Evolutionary conservation across 1,140 invertebrate species (phyloP).

Genomic region (Drosophila murphyi): DNA sequence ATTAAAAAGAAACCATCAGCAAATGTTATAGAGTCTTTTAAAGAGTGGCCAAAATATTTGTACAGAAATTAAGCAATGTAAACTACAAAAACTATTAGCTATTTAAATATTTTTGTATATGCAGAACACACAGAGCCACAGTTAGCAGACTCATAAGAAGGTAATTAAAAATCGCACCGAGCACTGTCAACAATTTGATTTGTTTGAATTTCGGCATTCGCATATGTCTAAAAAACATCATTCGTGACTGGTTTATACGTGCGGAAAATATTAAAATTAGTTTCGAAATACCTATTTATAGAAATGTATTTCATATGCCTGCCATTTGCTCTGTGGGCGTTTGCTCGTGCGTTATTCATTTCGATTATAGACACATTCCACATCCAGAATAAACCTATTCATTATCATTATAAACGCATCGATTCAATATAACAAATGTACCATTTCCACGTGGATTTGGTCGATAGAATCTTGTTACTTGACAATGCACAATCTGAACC

Average conservation of each 20-base stretch:
- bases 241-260: constrained; percentile 54
- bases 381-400: neutral
- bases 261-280: constrained; percentile 74
- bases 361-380: constrained; percentile 7
- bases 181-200: constrained; percentile 71
- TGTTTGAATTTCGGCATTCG: constrained; percentile 68
- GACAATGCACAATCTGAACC: too few relatives aligned
- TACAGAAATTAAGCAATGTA: constrained; percentile 68
- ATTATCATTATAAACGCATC: too few relatives aligned
- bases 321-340: constrained; percentile 43
- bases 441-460: neutral
- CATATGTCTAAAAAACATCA: constrained; percentile 66
- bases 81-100: constrained; percentile 52
- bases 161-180: constrained; percentile 52
- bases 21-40: constrained; percentile 29
- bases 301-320: constrained; percentile 52
- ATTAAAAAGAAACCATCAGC: constrained; percentile 46
- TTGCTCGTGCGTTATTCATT: constrained; percentile 35
- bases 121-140: constrained; percentile 9
- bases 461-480: neutral
- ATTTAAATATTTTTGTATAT: constrained; percentile 28
- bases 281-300: constrained; percentile 65
- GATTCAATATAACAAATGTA: neutral
- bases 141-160: constrained; percentile 42
- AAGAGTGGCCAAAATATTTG: constrained; percentile 53